Base-by-base conservation (phyloP, 2,797 vertebrate species). In the Strix occidentalis region DNA sequence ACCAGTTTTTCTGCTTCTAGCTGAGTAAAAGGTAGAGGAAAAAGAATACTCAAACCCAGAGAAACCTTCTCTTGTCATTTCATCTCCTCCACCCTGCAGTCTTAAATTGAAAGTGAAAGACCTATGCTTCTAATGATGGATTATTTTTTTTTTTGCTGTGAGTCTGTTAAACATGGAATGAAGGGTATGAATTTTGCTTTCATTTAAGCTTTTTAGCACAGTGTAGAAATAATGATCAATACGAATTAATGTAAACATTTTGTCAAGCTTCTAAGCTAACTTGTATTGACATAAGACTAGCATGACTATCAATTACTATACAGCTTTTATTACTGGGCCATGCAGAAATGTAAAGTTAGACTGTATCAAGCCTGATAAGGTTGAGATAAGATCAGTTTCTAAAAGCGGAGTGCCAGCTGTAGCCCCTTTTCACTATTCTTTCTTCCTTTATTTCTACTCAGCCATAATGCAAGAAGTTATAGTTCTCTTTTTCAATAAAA, bases 41-140 rank as follows among this genome's bases (percentile, higher is more conserved):
- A 24, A 31, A 26, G 43, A 63, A 11, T 16, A 11, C 5, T 68
- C 9, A 56, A 70, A 45, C 13, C 35, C 35, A 41, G 23, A 51
- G n/a, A 39, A 60, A 10, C 50, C 16, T 43, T 50, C 9, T 33
- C 10, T 51, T 74, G 16, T 51, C 15, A 9, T 31, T 83, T 74
- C 10, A 5, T 35, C 16, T 69, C 18, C 6, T 4, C 13, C 24
- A 18, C 16, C 5, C 8, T 1, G 0, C 16, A 25, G 24, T 28
- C 39, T 51, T 39, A 18, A 57, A 28, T 2, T 68, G 54, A 70
- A 78, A 31, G 39, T 64, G 31, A 48, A 72, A 64, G 28, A 54
- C 10, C 25, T 56, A 0, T 50, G 37, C 26, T 72, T 35, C 61
- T 75, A 19, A 6, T n/a, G 11, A 15, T 51, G 17, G 5, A 46